phyloP scores from a whole-genome alignment of 1,140 invertebrate genomes.

The Adoxophyes honmai region DNA sequence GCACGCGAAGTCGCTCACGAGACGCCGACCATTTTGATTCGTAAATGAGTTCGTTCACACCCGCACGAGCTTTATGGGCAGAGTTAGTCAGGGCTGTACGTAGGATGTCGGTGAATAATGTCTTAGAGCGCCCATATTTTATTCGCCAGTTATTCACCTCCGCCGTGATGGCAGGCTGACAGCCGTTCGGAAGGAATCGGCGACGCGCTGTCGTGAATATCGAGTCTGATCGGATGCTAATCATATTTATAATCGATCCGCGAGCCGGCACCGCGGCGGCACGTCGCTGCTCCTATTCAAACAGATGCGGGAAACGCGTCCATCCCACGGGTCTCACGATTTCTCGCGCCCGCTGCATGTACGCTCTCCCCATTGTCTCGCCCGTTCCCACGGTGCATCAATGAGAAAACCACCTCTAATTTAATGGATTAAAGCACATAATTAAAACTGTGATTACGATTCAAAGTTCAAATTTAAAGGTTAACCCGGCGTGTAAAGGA shows the following conservation, averaged over 20 bases:
- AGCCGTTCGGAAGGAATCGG: no score
- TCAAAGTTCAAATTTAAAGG: slow-evolving; percentile 9
- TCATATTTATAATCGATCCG: no score
- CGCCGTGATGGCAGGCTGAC: no score
- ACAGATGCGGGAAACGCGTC: slow-evolving; percentile 1
- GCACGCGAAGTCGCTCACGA: slow-evolving; percentile 31
- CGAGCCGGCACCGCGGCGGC: background rate
- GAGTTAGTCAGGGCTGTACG: slow-evolving; percentile 34
- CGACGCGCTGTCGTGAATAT: no score
- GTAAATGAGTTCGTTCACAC: slow-evolving; percentile 70
- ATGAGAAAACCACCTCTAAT: slow-evolving; percentile 39
- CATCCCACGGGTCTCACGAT: slow-evolving; percentile 58
- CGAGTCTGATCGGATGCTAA: no score
- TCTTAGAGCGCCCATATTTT: no score
- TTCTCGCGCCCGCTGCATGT: slow-evolving; percentile 40
- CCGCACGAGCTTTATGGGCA: slow-evolving; percentile 55
- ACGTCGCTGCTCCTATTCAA: background rate
- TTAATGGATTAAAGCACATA: slow-evolving; percentile 51
- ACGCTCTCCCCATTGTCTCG: slow-evolving; percentile 56
- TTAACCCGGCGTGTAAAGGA: background rate
- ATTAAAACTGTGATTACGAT: slow-evolving; percentile 16
- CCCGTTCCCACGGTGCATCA: slow-evolving; percentile 47
- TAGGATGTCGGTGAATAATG: slow-evolving; percentile 40
- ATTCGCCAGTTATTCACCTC: no score
- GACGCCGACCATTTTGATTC: slow-evolving; percentile 54